Evolutionary conservation across 2,797 vertebrate genomes (phyloP), one percentile per base, ranked within the genome.

Genomic region (Sebastes baramenuke): DNA sequence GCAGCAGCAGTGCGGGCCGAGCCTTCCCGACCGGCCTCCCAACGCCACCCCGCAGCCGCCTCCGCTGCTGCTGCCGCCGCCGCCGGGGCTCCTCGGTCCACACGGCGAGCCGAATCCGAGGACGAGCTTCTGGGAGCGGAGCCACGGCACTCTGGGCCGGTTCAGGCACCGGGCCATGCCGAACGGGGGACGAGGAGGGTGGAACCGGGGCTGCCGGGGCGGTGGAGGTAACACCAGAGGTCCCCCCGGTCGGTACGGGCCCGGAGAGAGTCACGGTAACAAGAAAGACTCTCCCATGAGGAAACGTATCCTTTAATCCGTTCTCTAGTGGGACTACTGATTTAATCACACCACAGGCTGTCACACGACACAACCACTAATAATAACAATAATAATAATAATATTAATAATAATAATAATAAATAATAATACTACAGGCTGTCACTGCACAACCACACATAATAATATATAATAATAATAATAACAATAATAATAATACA

Each of bases 111-210:
- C 94, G 52, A 93, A 92, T 16, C 96, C 96, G 12, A 93, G 98
- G 22, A 97, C 97, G 59, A 97, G 95, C 5, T 99, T 99, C 88
- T 99, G 98, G 98, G 98, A 99, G 85, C 96, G 98, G 46, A 99
- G 97, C 89, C 97, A 99, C 93, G 93, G 96, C 0, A 96, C 98
- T 0, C 81, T 99, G 88, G 97, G 97, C 77, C 91, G 97, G 55
- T 96, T 98, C 81, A 94, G 97, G 36, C 97, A 97, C 49, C 96
- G 97, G 68, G 95, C 94, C 71, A 82, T 96, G 79, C 93, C 95
- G 1, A 96, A 95, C 75, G 92, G 95, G 1, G 96, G 96, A 1
- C 89, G 93, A 32, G 96, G 95, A 1, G 82, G 75, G 70, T 93
- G 95, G 94, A 95, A 93, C 66, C 95, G 92, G 85, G 96, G 95